phyloP scores from a whole-genome alignment of 2,113 vertebrate species.

The Indicator maculatus region DNA sequence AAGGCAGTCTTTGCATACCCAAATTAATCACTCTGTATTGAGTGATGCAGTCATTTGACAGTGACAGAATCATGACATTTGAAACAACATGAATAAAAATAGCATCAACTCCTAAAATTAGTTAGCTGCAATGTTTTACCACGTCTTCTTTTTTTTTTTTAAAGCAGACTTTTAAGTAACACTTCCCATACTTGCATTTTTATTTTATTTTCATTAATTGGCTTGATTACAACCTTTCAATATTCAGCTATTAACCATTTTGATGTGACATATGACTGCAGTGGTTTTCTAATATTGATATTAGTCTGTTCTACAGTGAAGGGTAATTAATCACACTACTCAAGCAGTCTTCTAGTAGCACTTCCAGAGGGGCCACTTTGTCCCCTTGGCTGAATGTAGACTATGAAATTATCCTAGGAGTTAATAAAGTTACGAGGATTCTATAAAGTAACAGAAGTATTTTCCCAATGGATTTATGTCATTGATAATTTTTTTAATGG shows the following conservation, averaged over 20 bases:
- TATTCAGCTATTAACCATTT: constrained; percentile 39
- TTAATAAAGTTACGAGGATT: neutral
- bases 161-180: constrained; percentile 51
- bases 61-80: neutral
- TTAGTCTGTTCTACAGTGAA: neutral
- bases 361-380: neutral
- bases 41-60: constrained; percentile 17
- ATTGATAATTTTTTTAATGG: neutral
- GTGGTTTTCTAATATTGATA: constrained; percentile 38
- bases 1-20: neutral
- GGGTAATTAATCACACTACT: constrained; percentile 38
- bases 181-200: neutral
- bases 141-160: neutral
- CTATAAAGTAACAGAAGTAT: neutral
- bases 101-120: constrained; percentile 8
- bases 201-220: constrained; percentile 59
- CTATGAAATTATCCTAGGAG: constrained; percentile 13
- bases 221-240: constrained; percentile 52
- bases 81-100: neutral
- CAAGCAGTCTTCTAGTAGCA: neutral
- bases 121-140: constrained; percentile 37
- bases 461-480: neutral
- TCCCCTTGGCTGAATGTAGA: neutral
- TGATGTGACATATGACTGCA: constrained; percentile 34
- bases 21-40: neutral